Evolutionary conservation across 2,113 vertebrate genomes (phyloP).

Genomic region (Petromus typicus): DNA sequence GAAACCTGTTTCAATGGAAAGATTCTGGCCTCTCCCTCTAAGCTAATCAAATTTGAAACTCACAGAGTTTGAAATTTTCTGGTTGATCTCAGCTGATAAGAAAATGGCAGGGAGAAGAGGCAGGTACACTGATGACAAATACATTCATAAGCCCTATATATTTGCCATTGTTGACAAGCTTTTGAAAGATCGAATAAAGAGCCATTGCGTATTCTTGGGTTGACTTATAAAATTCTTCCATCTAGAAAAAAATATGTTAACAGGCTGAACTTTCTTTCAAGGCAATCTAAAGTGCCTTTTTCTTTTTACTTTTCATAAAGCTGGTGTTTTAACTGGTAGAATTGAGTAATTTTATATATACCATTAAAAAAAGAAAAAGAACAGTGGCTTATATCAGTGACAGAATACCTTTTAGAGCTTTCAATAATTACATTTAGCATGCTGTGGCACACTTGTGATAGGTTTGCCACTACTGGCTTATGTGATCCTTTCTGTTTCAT

Average conservation of each 20-base stretch:
- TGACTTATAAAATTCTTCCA: constrained; percentile 38
- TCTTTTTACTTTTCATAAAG: background rate
- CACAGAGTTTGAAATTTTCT: constrained; percentile 38
- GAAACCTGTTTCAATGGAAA: constrained; percentile 48
- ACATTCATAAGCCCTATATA: background rate
- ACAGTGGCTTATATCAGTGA: background rate
- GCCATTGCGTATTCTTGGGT: background rate
- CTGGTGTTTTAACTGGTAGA: background rate
- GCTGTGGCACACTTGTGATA: background rate
- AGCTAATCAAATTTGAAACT: constrained; percentile 47
- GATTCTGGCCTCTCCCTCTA: background rate
- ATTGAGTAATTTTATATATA: background rate
- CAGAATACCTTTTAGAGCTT: background rate
- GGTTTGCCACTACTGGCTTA: background rate
- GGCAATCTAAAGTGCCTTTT: background rate
- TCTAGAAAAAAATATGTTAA: background rate
- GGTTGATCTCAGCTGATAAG: constrained; percentile 32
- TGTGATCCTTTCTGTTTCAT: background rate
- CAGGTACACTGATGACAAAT: constrained; percentile 18
- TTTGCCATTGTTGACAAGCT: constrained; percentile 1
- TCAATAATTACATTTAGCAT: background rate
- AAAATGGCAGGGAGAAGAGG: constrained; percentile 44
- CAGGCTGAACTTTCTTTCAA: background rate
- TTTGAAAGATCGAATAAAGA: constrained; percentile 54
- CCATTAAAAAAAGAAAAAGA: constrained; percentile 9